Percentiles rank a stretch among this genome's conserved stretches.
Evolutionary conservation across 2,888 invertebrate genomes (phyloP).

Genomic region (Poecilus cupreus): DNA sequence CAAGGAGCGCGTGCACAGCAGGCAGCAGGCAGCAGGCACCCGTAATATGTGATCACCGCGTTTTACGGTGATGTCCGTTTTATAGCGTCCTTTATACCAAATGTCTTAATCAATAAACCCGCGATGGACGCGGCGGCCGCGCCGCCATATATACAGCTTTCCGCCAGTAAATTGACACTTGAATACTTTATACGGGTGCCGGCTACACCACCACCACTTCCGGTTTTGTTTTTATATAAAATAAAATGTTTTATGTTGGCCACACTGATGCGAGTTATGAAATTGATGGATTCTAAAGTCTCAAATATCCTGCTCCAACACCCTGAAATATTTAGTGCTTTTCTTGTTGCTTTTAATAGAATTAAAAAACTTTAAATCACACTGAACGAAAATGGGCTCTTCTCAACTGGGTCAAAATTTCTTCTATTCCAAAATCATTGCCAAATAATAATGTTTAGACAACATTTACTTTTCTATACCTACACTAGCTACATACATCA

Average conservation of each 20-base stretch:
- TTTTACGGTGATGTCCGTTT: slow-evolving; percentile 55
- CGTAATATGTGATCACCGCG: slow-evolving; percentile 46
- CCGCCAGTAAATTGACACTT: slow-evolving; percentile 51
- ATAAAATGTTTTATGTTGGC: slow-evolving; percentile 34
- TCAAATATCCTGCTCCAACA: not conserved
- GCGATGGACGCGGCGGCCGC: slow-evolving; percentile 14
- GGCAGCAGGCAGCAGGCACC: slow-evolving; percentile 1
- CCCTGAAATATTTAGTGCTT: slow-evolving; percentile 25
- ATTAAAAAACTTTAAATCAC: too few species aligned
- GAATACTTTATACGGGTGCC: slow-evolving; percentile 43
- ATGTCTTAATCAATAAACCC: slow-evolving; percentile 55
- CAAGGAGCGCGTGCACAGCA: not conserved
- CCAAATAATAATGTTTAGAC: too few species aligned
- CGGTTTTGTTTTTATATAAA: slow-evolving; percentile 52
- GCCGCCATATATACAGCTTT: slow-evolving; percentile 48
- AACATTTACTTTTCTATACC: too few species aligned
- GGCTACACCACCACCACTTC: slow-evolving; percentile 13
- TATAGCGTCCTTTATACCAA: slow-evolving; percentile 55
- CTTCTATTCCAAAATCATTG: too few species aligned
- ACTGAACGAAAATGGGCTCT: too few species aligned
- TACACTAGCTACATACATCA: too few species aligned
- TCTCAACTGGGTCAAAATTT: too few species aligned
- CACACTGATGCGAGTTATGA: slow-evolving; percentile 21
- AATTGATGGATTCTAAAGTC: slow-evolving; percentile 33
- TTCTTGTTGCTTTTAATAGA: not conserved